A percentile compares a stretch with the other conserved stretches of the same genome.
These are phyloP conservation scores for Anolis carolinensis DNA, from an alignment of 2,113 vertebrate genomes.

Conservation along the genomic window DNA sequence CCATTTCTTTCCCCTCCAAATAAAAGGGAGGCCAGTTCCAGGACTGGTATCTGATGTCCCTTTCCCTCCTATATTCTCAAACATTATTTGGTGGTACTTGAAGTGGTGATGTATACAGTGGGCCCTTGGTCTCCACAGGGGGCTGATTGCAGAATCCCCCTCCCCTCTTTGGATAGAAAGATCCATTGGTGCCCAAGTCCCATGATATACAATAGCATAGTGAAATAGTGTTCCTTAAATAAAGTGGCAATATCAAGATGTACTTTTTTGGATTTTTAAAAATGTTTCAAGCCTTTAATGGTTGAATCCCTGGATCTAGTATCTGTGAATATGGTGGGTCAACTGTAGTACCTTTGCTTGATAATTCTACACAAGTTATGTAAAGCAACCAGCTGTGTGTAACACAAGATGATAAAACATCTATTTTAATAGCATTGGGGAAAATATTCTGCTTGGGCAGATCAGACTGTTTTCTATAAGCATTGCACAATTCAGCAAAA, in stretches of 20 bases:
- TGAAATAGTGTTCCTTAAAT: no score
- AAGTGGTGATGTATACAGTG: neutral
- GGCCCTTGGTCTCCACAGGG: no score
- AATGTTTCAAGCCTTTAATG: no score
- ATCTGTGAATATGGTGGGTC: no score
- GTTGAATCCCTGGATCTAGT: no score
- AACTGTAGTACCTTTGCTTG: no score
- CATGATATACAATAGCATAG: no score
- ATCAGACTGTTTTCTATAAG: neutral
- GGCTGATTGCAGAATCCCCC: no score
- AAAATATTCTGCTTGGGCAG: neutral
- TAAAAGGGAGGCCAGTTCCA: neutral
- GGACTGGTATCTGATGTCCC: neutral
- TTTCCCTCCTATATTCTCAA: neutral
- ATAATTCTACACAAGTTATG: neutral
- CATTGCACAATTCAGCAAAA: neutral
- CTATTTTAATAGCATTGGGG: neutral
- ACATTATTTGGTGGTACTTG: neutral
- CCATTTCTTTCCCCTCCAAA: neutral
- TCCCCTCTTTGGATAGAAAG: no score
- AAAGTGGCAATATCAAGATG: no score
- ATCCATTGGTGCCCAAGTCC: no score
- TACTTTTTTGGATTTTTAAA: no score
- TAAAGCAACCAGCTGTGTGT: neutral
- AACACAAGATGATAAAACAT: neutral